A percentile compares a stretch with the other conserved stretches of the same genome.
These are phyloP conservation scores for Olivierus martensii DNA, from an alignment of 1,140 invertebrate genomes.

Conservation along the genomic window DNA sequence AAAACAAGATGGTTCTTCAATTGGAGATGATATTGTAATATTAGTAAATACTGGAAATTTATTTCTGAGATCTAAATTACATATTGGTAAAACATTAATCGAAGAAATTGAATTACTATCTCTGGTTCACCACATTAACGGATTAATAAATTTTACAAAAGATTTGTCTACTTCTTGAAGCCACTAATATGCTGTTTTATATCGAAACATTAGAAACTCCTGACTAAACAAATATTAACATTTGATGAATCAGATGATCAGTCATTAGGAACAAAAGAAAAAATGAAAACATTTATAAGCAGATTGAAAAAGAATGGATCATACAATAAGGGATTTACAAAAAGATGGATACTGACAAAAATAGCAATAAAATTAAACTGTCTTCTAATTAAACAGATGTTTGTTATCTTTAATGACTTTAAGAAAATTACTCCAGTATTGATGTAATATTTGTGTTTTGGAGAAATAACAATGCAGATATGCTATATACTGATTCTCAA, in stretches of 20 bases:
- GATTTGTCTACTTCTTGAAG: neutral
- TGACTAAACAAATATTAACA: neutral
- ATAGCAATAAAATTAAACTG: neutral
- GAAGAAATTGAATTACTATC: neutral
- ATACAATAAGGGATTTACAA: neutral
- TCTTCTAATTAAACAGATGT: constrained; percentile 1
- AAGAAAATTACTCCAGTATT: neutral
- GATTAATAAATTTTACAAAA: neutral
- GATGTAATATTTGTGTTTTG: neutral
- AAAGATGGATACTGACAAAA: neutral
- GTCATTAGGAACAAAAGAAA: neutral
- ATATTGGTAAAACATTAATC: neutral
- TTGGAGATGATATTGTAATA: neutral
- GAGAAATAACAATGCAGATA: neutral
- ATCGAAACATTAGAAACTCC: neutral
- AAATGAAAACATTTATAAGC: neutral
- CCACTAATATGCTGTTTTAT: neutral
- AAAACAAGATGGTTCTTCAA: neutral
- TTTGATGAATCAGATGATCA: neutral
- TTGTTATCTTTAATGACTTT: constrained; percentile 3
- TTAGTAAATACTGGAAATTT: neutral
- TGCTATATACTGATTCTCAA: neutral
- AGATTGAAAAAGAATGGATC: neutral
- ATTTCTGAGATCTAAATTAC: neutral
- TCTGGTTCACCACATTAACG: neutral